phyloP scores from a whole-genome alignment of 2,888 invertebrate genomes.

The Plebejus anna region DNA sequence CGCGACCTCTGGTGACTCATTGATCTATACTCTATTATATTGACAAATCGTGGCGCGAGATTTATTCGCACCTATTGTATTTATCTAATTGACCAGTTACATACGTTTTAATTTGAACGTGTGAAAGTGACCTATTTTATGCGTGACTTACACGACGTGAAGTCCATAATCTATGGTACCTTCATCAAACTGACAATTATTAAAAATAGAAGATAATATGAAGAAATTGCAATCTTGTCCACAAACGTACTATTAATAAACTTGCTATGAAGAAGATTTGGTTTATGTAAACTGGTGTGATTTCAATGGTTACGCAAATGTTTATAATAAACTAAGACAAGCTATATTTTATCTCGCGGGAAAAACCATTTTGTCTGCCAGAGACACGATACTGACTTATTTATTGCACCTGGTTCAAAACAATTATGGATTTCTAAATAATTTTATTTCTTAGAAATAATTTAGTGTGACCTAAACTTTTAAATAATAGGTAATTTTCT shows the following conservation, averaged over 20 bases:
- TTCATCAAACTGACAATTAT: neutral
- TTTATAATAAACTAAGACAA: neutral
- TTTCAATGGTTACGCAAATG: neutral
- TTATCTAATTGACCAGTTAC: conserved; percentile 16
- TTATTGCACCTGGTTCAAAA: neutral
- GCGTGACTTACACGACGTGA: neutral
- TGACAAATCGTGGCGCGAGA: conserved; percentile 7
- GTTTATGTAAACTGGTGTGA: neutral
- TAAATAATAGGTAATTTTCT: neutral
- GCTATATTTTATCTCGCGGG: neutral
- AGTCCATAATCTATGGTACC: neutral
- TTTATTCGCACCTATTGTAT: conserved; percentile 10
- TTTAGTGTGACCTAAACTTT: neutral
- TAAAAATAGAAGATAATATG: neutral
- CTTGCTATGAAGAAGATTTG: neutral
- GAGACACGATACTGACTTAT: neutral
- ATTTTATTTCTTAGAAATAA: neutral
- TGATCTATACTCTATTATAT: neutral
- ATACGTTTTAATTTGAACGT: conserved; percentile 17
- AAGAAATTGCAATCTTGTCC: neutral
- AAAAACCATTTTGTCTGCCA: neutral
- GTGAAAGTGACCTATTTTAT: conserved; percentile 19
- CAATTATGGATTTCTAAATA: no score
- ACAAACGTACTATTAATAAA: neutral
- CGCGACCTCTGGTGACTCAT: conserved; percentile 20